These are phyloP conservation scores for Asbolus verrucosus DNA, from an alignment of 1,140 invertebrate species.

Conservation along the genomic window DNA sequence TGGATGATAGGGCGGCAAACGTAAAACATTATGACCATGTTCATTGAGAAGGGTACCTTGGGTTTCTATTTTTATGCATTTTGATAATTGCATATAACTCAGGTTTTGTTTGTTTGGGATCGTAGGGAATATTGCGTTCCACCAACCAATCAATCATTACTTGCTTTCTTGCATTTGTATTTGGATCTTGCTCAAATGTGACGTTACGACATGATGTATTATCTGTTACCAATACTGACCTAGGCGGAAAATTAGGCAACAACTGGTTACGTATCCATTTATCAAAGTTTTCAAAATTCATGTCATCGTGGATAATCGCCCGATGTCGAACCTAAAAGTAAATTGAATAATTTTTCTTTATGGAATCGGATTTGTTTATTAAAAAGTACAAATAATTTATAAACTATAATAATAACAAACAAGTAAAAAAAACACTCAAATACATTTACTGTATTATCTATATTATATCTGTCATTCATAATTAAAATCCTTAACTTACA, in stretches of 20 bases:
- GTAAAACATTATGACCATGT: constrained; percentile 8
- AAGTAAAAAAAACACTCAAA: no score
- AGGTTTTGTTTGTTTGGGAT: neutral
- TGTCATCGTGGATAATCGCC: constrained; percentile 41
- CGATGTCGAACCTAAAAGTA: constrained; percentile 1
- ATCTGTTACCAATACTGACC: constrained; percentile 28
- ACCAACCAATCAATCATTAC: neutral
- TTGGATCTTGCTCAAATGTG: neutral
- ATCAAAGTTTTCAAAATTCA: constrained; percentile 17
- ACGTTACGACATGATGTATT: constrained; percentile 40
- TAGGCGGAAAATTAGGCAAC: neutral
- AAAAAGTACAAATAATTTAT: no score
- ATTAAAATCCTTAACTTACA: no score
- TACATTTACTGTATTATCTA: no score
- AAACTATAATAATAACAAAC: no score
- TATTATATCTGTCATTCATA: no score
- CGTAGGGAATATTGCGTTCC: neutral
- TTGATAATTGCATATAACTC: constrained; percentile 9
- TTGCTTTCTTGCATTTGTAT: neutral
- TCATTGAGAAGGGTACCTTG: neutral
- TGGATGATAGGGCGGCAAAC: constrained; percentile 42
- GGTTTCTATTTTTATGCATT: neutral
- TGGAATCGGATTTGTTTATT: no score
- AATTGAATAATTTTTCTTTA: no score
- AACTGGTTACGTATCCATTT: constrained; percentile 9